Evolutionary conservation across 2,113 vertebrate genomes (phyloP).

Genomic region (Motacilla alba): DNA sequence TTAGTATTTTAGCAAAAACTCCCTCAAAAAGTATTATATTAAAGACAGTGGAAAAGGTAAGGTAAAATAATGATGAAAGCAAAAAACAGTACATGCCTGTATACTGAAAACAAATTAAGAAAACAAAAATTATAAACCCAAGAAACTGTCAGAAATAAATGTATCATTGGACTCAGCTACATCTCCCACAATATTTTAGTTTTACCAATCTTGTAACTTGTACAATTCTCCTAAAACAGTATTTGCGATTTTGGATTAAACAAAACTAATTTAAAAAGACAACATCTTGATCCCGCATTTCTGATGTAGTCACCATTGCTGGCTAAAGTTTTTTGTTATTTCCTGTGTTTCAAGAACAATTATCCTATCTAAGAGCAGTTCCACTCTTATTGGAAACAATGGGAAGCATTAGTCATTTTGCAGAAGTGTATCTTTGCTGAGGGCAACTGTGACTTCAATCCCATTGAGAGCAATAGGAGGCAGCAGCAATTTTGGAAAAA

Average conservation of each 20-base stretch:
- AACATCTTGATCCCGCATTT: background rate
- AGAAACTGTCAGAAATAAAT: background rate
- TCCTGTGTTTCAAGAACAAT: background rate
- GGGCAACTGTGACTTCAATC: conserved; percentile 20
- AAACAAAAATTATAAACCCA: background rate
- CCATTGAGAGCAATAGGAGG: conserved; percentile 36
- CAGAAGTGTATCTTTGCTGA: conserved; percentile 16
- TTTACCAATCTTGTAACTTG: background rate
- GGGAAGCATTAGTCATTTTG: conserved; percentile 41
- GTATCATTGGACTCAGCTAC: background rate
- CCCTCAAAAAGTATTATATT: background rate
- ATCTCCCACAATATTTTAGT: background rate
- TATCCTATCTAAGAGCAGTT: background rate
- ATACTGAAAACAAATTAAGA: background rate
- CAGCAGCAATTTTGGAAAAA: conserved; percentile 29
- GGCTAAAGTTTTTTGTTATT: background rate
- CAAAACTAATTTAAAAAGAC: background rate
- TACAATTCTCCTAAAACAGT: background rate
- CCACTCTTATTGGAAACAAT: conserved; percentile 25
- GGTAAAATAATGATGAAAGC: background rate
- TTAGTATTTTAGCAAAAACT: background rate
- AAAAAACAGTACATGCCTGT: background rate
- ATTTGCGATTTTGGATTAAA: background rate
- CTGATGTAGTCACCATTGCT: background rate
- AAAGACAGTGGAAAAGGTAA: background rate